Percentiles rank a stretch among this genome's conserved stretches.
These are phyloP conservation scores for Strigamia maritima DNA, from an alignment of 2,888 invertebrate species.

Conservation along the genomic window DNA sequence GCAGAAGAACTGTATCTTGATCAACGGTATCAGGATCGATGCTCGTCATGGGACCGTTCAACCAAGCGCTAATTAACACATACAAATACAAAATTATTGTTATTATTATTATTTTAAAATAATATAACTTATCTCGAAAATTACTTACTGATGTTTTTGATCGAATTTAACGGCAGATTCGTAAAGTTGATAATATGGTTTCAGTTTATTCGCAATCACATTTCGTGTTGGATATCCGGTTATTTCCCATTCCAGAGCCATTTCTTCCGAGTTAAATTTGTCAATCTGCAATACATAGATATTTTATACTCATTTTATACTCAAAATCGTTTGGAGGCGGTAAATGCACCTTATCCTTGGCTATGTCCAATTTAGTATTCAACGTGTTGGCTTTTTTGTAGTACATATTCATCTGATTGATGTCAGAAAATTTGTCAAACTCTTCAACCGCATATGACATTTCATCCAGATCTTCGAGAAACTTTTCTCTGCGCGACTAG, in stretches of 20 bases:
- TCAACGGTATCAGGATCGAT: constrained; percentile 88
- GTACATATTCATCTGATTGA: constrained; percentile 77
- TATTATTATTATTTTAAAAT: too few relatives aligned
- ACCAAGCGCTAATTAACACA: constrained; percentile 63
- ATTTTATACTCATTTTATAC: too few relatives aligned
- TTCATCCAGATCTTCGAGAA: constrained; percentile 74
- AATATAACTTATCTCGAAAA: too few relatives aligned
- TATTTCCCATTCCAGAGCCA: constrained; percentile 78
- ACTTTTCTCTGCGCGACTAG: constrained; percentile 68
- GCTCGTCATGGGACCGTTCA: constrained; percentile 75
- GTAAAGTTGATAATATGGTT: constrained; percentile 81
- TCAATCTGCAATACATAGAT: constrained; percentile 66
- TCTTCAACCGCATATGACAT: constrained; percentile 79
- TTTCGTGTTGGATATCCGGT: constrained; percentile 86
- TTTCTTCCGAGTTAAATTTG: constrained; percentile 86
- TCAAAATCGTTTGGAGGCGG: too few relatives aligned
- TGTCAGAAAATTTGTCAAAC: constrained; percentile 81
- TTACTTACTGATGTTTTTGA: constrained; percentile 65
- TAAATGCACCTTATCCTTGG: constrained; percentile 60
- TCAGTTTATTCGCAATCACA: constrained; percentile 67
- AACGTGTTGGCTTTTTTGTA: constrained; percentile 74
- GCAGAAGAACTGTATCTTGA: constrained; percentile 66
- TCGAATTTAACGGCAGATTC: constrained; percentile 85
- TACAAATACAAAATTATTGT: too few relatives aligned
- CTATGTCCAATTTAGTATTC: constrained; percentile 67